Conservation (phyloP, 2,797 vertebrate species). For the Tangara arthus region DNA sequence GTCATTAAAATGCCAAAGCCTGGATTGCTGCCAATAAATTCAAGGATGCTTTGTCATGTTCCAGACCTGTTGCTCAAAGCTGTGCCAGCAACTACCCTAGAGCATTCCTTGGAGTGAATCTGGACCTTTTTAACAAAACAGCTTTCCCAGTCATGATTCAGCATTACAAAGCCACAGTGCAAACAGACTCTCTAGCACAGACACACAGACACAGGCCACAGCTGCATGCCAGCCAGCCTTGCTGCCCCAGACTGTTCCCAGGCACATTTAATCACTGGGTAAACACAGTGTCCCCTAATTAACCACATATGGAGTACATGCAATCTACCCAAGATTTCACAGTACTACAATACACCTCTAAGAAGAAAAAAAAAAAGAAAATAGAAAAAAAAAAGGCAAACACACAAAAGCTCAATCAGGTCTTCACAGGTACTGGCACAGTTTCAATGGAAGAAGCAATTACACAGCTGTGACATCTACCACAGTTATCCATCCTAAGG, state of each 20-base stretch:
- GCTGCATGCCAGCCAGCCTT: not conserved
- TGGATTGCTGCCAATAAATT: not conserved
- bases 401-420: not conserved
- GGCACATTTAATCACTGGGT: not conserved
- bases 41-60: not conserved
- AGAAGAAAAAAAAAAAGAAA: not conserved
- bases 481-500: not conserved
- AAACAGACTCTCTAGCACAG: not conserved
- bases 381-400: not conserved
- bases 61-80: not conserved
- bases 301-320: not conserved
- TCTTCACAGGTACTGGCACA: not conserved
- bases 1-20: not conserved
- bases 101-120: not conserved
- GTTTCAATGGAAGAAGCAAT: not conserved
- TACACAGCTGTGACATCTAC: accelerated
- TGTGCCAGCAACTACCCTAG: not conserved
- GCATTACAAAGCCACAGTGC: not conserved
- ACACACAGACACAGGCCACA: not conserved
- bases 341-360: not conserved
- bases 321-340: not conserved
- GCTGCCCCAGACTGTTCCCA: not conserved
- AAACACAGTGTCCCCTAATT: not conserved
- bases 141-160: not conserved
- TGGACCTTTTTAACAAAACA: not conserved